These are phyloP conservation scores for Emydocephalus ijimae DNA, from an alignment of 2,113 vertebrate genomes.

Conservation along the genomic window DNA sequence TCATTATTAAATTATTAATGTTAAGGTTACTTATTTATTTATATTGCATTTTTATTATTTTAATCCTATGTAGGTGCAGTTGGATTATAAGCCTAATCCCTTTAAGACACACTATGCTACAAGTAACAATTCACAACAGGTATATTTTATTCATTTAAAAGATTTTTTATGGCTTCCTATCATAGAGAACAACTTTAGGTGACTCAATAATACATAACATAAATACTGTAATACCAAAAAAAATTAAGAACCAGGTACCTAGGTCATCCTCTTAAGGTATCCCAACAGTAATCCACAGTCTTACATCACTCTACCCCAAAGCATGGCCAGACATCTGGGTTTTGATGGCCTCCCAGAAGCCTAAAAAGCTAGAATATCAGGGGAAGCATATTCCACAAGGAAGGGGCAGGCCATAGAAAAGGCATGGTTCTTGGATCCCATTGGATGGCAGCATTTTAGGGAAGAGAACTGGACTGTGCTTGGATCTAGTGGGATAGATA, in stretches of 20 bases:
- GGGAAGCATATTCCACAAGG: background rate
- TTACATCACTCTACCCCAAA: background rate
- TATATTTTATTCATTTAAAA: background rate
- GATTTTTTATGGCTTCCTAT: background rate
- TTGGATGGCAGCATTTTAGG: background rate
- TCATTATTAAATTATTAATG: background rate
- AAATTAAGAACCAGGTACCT: background rate
- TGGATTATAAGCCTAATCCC: background rate
- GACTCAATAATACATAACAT: background rate
- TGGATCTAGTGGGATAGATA: background rate
- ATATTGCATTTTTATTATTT: background rate
- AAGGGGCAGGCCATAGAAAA: background rate
- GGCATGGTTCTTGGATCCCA: background rate
- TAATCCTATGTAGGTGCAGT: background rate
- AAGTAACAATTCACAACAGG: background rate
- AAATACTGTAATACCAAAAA: background rate
- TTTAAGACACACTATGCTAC: slow-evolving; percentile 6
- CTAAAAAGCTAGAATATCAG: background rate
- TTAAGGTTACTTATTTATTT: background rate
- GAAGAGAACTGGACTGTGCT: background rate
- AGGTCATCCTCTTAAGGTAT: background rate
- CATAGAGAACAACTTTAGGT: background rate
- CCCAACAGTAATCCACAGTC: background rate
- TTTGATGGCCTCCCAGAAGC: background rate
- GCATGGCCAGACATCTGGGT: background rate